Evolutionary conservation across 2,113 vertebrate genomes (phyloP).

Genomic region (Sebastes fasciatus): DNA sequence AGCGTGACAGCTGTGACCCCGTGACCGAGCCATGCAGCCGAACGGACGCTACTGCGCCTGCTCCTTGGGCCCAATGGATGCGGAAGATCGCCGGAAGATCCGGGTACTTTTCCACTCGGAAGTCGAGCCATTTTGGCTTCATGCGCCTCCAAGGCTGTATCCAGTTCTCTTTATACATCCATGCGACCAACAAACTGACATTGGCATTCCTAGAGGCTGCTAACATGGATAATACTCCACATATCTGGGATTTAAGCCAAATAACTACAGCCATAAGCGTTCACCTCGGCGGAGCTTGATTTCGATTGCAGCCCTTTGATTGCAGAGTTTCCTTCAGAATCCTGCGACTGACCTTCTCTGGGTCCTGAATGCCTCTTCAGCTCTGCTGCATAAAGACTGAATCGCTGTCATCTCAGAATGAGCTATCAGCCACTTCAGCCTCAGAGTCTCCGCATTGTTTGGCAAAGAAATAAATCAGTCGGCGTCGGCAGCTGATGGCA

Average conservation of each 20-base stretch:
- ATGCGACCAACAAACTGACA: neutral
- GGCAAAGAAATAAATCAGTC: constrained; percentile 49
- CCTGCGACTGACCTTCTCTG: constrained; percentile 44
- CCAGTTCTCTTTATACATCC: too few species aligned
- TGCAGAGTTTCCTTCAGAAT: constrained; percentile 25
- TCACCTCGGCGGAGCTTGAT: constrained; percentile 8
- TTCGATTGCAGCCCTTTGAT: constrained; percentile 18
- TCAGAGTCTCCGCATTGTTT: constrained; percentile 34
- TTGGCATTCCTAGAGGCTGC: neutral
- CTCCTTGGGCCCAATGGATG: too few species aligned
- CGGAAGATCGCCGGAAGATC: too few species aligned
- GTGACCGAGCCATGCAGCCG: too few species aligned
- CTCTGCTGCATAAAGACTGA: constrained; percentile 12
- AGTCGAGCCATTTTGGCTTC: too few species aligned
- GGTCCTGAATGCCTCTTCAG: constrained; percentile 31
- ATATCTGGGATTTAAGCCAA: neutral
- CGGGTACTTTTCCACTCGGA: too few species aligned
- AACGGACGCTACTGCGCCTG: too few species aligned
- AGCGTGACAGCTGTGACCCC: too few species aligned
- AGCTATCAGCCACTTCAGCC: constrained; percentile 34
- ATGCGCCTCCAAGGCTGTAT: too few species aligned
- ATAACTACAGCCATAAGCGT: neutral
- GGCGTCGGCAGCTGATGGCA: constrained; percentile 2
- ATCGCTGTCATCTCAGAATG: constrained; percentile 43
- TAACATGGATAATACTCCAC: too few species aligned